Conservation (phyloP, 2,113 vertebrate species). For the Mesocricetus auratus region DNA sequence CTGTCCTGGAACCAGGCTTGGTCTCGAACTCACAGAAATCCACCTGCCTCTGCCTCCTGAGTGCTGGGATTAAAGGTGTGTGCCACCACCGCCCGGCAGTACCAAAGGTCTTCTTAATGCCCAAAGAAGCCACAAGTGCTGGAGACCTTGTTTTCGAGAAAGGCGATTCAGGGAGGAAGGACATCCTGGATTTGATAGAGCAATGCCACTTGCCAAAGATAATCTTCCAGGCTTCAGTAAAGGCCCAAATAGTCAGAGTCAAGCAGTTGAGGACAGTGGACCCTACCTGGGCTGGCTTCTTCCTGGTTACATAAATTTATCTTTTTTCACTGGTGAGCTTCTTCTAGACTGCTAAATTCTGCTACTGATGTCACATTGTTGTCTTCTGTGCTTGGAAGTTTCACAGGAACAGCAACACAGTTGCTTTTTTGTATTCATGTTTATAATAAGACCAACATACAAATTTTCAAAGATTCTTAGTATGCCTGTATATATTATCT, state of each 20-base stretch:
- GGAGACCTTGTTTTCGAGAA: background rate
- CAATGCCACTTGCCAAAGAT: background rate
- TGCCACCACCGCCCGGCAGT: no score
- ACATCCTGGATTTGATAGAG: background rate
- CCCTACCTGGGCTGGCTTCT: background rate
- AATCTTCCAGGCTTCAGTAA: background rate
- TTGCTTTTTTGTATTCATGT: background rate
- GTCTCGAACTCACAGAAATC: no score
- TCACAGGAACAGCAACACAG: background rate
- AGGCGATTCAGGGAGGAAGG: background rate
- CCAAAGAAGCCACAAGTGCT: background rate
- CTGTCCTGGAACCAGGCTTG: no score
- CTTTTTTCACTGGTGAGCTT: background rate
- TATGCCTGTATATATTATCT: background rate
- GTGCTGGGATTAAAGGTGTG: no score
- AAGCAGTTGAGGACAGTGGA: background rate
- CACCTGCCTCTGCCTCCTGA: no score
- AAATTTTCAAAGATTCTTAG: background rate
- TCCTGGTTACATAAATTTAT: background rate
- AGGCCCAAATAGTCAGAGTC: background rate
- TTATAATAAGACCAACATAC: background rate
- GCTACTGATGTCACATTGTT: background rate
- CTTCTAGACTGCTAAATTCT: background rate
- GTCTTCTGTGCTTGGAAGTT: background rate
- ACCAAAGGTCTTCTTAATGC: background rate